These are phyloP conservation scores for Allobates femoralis DNA, from an alignment of 2,797 vertebrate genomes.

Conservation along the genomic window DNA sequence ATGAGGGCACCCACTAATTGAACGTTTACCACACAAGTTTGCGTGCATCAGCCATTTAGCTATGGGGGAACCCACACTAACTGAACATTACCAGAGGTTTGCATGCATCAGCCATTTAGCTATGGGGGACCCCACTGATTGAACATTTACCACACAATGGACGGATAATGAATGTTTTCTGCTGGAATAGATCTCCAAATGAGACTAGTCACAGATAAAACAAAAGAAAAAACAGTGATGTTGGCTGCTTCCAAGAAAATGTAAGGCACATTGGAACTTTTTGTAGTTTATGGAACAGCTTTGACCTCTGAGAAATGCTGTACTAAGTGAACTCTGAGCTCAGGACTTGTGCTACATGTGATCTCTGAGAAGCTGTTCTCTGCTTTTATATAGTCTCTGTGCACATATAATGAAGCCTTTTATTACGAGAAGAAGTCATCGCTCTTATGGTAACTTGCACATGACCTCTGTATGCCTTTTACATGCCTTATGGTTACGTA, in stretches of 20 bases:
- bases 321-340: slow-evolving; percentile 26
- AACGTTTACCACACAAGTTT: too few species aligned
- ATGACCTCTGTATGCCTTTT: slow-evolving; percentile 41
- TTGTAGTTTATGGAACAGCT: slow-evolving; percentile 1
- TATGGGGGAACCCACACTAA: too few species aligned
- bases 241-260: neutral
- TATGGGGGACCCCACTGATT: neutral
- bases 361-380: slow-evolving; percentile 14
- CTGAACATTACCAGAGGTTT: too few species aligned
- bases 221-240: neutral
- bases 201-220: neutral
- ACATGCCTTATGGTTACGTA: neutral
- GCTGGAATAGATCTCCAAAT: neutral
- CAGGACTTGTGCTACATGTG: slow-evolving; percentile 26
- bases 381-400: slow-evolving; percentile 28
- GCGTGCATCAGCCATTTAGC: too few species aligned
- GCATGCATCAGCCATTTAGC: too few species aligned
- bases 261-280: neutral
- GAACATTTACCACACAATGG: neutral
- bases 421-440: slow-evolving; percentile 31
- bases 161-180: neutral
- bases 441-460: slow-evolving; percentile 43
- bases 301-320: slow-evolving; percentile 14
- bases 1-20: too few species aligned
- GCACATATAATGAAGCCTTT: slow-evolving; percentile 47